These are phyloP conservation scores for Dysdera silvatica DNA, from an alignment of 1,140 invertebrate species.

Conservation along the genomic window DNA sequence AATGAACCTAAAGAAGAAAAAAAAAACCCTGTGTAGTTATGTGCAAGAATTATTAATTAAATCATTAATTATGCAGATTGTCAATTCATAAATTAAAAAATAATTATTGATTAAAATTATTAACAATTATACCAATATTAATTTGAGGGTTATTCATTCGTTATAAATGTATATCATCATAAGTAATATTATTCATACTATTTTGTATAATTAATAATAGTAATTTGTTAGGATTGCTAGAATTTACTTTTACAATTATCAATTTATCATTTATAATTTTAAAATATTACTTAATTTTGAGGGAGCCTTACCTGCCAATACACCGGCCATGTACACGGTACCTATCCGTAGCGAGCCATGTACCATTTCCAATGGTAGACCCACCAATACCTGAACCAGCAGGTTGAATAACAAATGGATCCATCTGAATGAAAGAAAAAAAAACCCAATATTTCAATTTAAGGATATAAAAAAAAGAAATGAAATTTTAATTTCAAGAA, in stretches of 20 bases:
- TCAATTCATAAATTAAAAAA: too few relatives aligned
- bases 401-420: constrained; percentile 79
- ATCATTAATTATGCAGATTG: too few relatives aligned
- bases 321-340: constrained; percentile 65
- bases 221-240: not conserved
- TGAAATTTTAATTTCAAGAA: not conserved
- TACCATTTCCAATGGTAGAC: constrained; percentile 89
- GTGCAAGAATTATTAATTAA: too few relatives aligned
- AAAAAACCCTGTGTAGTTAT: too few relatives aligned
- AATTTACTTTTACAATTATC: not conserved
- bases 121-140: too few relatives aligned
- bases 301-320: constrained; percentile 59
- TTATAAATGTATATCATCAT: too few relatives aligned
- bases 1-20: constrained; percentile 39
- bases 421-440: constrained; percentile 13
- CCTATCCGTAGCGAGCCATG: constrained; percentile 81
- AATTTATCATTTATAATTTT: not conserved
- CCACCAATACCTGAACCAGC: constrained; percentile 82
- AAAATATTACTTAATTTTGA: not conserved
- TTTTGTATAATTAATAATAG: not conserved
- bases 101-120: too few relatives aligned
- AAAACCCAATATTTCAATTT: not conserved
- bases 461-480: not conserved
- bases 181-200: too few relatives aligned
- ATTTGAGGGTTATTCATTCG: too few relatives aligned